Percentiles rank a stretch among this genome's conserved stretches.
These are phyloP conservation scores for Anolis carolinensis DNA, from an alignment of 2,113 vertebrate genomes.

Conservation along the genomic window DNA sequence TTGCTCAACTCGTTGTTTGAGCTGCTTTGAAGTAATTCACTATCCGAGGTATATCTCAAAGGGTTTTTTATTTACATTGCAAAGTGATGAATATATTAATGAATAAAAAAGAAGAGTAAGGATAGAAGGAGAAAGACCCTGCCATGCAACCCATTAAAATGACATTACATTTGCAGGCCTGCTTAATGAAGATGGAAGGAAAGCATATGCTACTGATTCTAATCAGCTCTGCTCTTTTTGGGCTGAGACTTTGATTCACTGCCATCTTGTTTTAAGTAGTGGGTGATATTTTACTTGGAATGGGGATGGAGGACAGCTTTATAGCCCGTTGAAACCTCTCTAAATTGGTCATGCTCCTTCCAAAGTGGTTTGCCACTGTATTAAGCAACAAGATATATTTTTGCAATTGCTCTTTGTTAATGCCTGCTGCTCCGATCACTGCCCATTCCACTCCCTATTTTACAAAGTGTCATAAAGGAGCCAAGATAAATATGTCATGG, in stretches of 20 bases:
- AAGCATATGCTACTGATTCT: background rate
- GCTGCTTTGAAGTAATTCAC: background rate
- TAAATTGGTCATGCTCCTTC: constrained; percentile 17
- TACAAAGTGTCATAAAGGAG: background rate
- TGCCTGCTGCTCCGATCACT: background rate
- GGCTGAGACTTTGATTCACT: constrained; percentile 31
- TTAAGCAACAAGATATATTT: constrained; percentile 43
- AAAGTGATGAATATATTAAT: background rate
- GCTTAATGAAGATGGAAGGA: background rate
- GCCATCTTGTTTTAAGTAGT: constrained; percentile 24
- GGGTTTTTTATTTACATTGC: background rate
- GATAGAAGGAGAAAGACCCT: background rate
- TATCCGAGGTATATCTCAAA: background rate
- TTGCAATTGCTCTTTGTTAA: constrained; percentile 43
- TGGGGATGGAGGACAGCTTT: constrained; percentile 41
- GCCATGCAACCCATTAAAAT: constrained; percentile 1
- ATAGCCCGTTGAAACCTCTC: constrained; percentile 9
- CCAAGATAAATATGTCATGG: constrained; percentile 5
- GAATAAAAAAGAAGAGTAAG: background rate
- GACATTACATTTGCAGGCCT: background rate
- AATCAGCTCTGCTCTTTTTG: background rate
- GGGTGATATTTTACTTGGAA: constrained; percentile 48
- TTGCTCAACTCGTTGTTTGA: background rate
- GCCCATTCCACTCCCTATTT: background rate
- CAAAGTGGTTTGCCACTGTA: background rate